Conservation (phyloP, 2,797 vertebrate species). For the Pseudomugil tenellus region DNA sequence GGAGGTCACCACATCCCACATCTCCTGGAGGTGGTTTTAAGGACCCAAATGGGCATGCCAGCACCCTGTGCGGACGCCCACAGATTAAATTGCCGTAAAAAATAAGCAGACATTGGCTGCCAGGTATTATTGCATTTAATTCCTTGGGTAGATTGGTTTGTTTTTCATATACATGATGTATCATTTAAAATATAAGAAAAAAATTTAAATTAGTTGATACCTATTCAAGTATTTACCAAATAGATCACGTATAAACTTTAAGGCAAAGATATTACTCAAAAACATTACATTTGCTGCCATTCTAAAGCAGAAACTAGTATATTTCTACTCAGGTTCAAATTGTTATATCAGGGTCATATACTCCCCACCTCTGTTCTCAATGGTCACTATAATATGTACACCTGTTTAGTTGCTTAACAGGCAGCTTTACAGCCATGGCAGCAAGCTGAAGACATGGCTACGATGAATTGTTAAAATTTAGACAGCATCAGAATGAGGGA, state of each 20-base stretch:
- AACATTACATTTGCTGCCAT: not conserved
- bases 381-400: no score
- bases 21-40: slow-evolving; percentile 41
- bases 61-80: not conserved
- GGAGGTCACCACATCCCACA: slow-evolving; percentile 46
- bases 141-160: not conserved
- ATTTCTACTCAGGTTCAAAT: not conserved
- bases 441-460: no score
- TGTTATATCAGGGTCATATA: not conserved
- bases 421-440: no score
- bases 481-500: no score
- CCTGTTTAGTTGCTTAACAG: no score
- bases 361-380: not conserved
- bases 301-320: not conserved
- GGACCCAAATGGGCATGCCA: slow-evolving; percentile 11
- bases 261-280: not conserved
- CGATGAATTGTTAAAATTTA: no score
- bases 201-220: not conserved
- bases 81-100: not conserved
- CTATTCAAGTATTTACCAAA: no score
- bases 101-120: slow-evolving; percentile 6
- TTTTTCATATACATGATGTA: not conserved
- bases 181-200: not conserved
- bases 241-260: not conserved
- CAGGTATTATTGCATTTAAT: slow-evolving; percentile 21